These are phyloP conservation scores for Xiphophorus hellerii DNA, from an alignment of 2,113 vertebrate species.

Conservation along the genomic window DNA sequence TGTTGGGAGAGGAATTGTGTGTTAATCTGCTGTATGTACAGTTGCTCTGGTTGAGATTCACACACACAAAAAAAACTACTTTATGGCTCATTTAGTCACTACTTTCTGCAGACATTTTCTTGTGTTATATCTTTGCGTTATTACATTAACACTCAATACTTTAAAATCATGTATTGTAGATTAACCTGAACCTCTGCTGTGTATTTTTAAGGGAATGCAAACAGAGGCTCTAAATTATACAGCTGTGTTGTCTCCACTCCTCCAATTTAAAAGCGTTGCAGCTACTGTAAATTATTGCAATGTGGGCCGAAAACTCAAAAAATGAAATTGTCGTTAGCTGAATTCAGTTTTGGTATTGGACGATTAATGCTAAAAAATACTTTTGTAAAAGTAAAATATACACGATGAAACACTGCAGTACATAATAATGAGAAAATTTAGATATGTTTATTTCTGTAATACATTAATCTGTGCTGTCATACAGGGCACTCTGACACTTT, in stretches of 20 bases:
- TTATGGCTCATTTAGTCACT: conserved; percentile 20
- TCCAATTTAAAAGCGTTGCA: no score
- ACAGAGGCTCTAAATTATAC: background rate
- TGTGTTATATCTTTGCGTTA: background rate
- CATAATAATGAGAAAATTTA: background rate
- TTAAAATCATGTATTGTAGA: background rate
- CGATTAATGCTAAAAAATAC: no score
- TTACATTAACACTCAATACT: background rate
- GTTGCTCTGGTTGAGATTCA: background rate
- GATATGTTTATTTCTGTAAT: background rate
- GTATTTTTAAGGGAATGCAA: background rate
- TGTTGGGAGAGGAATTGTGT: conserved; percentile 8
- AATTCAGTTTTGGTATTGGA: background rate
- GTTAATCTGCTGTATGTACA: background rate
- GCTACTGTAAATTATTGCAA: background rate
- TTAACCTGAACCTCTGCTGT: background rate
- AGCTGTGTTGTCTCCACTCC: no score
- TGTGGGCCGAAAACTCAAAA: background rate
- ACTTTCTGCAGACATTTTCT: conserved; percentile 1
- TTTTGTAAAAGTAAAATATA: background rate
- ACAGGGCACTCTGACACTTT: no score
- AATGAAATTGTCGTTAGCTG: background rate
- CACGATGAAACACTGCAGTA: background rate
- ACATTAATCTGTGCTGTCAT: background rate
- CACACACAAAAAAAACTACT: background rate